phyloP scores from a whole-genome alignment of 2,888 invertebrate species.

The Zaprionus lineosus region DNA sequence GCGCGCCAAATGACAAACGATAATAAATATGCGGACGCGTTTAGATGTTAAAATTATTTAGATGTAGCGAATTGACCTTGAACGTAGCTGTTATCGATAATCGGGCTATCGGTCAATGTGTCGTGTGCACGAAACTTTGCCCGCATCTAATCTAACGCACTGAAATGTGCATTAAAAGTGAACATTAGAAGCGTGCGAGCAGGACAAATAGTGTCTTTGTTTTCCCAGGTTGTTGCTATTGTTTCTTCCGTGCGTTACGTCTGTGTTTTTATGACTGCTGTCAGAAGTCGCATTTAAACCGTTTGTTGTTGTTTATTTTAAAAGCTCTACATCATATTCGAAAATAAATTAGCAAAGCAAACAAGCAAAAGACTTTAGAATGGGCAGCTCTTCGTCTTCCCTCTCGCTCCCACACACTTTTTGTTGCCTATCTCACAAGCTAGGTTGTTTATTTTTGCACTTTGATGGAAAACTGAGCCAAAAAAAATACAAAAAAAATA shows the following conservation, averaged over 20 bases:
- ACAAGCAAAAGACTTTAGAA: constrained; percentile 32
- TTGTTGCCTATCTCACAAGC: constrained; percentile 19
- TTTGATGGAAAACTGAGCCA: constrained; percentile 60
- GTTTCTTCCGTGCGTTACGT: constrained; percentile 1
- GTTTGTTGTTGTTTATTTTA: constrained; percentile 64
- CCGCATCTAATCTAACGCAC: constrained; percentile 11
- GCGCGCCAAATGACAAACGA: not conserved
- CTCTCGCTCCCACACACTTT: constrained; percentile 1
- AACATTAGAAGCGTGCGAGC: constrained; percentile 3
- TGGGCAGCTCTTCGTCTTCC: constrained; percentile 27
- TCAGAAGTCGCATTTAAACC: constrained; percentile 34
- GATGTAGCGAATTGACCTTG: constrained; percentile 45
- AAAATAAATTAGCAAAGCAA: constrained; percentile 73
- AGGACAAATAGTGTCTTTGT: constrained; percentile 4
- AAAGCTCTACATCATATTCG: constrained; percentile 76
- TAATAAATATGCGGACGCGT: constrained; percentile 1
- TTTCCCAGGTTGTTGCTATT: not conserved
- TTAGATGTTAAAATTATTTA: constrained; percentile 10
- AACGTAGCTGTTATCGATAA: constrained; percentile 1
- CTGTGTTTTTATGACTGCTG: constrained; percentile 30
- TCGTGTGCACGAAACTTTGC: constrained; percentile 37
- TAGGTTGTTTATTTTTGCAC: constrained; percentile 75
- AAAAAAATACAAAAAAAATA: constrained; percentile 43
- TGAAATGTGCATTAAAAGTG: constrained; percentile 32
- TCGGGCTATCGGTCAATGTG: constrained; percentile 63